A percentile compares a stretch with the other conserved stretches of the same genome.
Evolutionary conservation across 2,113 vertebrate genomes (phyloP).

Genomic region (Acanthisitta chloris): DNA sequence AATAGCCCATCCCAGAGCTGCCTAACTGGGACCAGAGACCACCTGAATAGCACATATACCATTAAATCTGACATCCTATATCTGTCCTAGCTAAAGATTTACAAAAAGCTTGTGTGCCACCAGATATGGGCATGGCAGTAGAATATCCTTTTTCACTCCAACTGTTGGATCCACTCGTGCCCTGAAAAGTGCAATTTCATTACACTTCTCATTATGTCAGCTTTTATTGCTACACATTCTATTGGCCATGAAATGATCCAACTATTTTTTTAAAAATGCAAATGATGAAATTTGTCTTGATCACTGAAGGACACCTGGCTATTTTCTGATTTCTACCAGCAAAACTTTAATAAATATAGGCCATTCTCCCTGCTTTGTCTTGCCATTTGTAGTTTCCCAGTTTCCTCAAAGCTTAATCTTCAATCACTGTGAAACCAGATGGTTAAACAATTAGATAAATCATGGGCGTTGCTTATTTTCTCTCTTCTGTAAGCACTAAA

Average conservation of each 20-base stretch:
- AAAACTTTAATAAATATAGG: not conserved
- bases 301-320: not conserved
- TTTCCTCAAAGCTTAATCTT: slow-evolving; percentile 64
- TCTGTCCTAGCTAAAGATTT: not conserved
- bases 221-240: not conserved
- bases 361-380: not conserved
- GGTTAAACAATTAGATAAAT: slow-evolving; percentile 78
- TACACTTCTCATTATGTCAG: not conserved
- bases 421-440: slow-evolving; percentile 72
- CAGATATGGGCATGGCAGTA: not conserved
- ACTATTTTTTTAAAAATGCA: not conserved
- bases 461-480: slow-evolving; percentile 22
- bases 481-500: slow-evolving; percentile 47
- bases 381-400: not conserved
- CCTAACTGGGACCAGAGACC: not conserved
- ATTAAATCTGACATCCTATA: not conserved
- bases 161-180: not conserved
- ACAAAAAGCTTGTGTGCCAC: not conserved
- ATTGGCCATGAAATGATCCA: not conserved
- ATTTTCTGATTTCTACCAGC: not conserved
- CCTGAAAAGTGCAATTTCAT: not conserved
- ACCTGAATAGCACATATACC: not conserved
- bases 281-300: not conserved
- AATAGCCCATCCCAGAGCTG: not conserved
- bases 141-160: not conserved